These are phyloP conservation scores for Ephydatia muelleri DNA, from an alignment of 37 sponge, comb jelly and placozoan species.

Conservation along the genomic window DNA sequence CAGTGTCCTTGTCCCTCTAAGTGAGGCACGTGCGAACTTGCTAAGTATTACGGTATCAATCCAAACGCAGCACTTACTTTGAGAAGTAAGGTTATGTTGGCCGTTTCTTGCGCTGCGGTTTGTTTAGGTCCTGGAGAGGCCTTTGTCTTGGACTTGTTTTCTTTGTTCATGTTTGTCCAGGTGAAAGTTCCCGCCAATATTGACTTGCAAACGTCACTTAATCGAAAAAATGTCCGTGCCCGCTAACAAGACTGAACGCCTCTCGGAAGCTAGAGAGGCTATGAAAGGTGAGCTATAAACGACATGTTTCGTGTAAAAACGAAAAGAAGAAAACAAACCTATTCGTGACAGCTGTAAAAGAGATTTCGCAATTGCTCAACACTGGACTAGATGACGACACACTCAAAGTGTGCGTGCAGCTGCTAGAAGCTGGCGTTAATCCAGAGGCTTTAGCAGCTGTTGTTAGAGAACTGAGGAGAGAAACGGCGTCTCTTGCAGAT, in stretches of 20 bases:
- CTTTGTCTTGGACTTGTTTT: neutral
- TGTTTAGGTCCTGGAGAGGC: neutral
- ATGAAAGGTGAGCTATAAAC: conserved; percentile 54
- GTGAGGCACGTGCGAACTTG: neutral
- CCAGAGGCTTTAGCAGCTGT: conserved; percentile 90
- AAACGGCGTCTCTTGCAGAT: conserved; percentile 45
- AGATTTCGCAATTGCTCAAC: conserved; percentile 87
- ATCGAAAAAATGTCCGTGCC: conserved; percentile 1
- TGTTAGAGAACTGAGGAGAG: conserved; percentile 84
- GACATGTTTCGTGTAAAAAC: neutral
- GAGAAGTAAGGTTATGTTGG: neutral
- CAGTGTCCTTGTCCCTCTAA: neutral
- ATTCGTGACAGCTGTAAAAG: conserved; percentile 66
- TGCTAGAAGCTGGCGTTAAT: conserved; percentile 88
- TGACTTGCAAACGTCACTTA: neutral
- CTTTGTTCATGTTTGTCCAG: neutral
- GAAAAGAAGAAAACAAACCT: neutral
- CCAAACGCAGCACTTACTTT: neutral
- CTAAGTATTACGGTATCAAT: neutral
- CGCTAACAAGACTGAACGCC: conserved; percentile 16
- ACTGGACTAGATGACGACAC: conserved; percentile 90
- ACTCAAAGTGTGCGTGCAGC: conserved; percentile 84
- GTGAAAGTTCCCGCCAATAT: neutral
- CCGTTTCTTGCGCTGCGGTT: neutral
- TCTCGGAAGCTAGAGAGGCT: conserved; percentile 69